These are phyloP conservation scores for Aphidius colemani DNA, from an alignment of 2,888 invertebrate species.

Conservation along the genomic window DNA sequence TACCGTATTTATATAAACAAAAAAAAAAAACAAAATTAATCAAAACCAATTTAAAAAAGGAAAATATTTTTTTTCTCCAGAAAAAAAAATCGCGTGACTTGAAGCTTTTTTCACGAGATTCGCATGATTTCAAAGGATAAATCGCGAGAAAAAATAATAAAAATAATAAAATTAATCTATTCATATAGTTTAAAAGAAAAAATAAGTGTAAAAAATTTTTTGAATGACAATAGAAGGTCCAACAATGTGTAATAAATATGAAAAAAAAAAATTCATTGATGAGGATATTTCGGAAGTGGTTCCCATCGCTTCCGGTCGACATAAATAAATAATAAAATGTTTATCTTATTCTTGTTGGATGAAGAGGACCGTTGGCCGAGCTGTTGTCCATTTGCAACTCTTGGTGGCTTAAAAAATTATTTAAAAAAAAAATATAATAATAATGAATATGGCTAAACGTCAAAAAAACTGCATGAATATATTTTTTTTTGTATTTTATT, in stretches of 20 bases:
- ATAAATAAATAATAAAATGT: background rate
- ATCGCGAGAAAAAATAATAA: no score
- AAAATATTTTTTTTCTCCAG: background rate
- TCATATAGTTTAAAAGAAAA: slow-evolving; percentile 5
- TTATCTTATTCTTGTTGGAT: slow-evolving; percentile 10
- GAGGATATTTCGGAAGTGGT: slow-evolving; percentile 26
- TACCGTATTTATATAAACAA: no score
- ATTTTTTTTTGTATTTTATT: no score
- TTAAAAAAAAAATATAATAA: slow-evolving; percentile 10
- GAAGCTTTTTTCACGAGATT: slow-evolving; percentile 9
- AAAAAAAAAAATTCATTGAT: no score
- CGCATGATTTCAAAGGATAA: background rate
- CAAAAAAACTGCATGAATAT: no score
- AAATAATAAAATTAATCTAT: slow-evolving; percentile 3
- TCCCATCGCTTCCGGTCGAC: slow-evolving; percentile 21
- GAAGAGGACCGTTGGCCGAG: slow-evolving; percentile 27
- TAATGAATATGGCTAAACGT: no score
- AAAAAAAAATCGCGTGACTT: slow-evolving; percentile 16
- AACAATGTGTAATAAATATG: background rate
- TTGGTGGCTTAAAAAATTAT: slow-evolving; percentile 3
- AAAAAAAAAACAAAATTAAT: no score
- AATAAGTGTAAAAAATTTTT: slow-evolving; percentile 5
- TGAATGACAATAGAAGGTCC: slow-evolving; percentile 16
- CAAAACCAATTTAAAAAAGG: no score
- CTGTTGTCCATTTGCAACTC: slow-evolving; percentile 28